These are phyloP conservation scores for Argyresthia albistria DNA, from an alignment of 2,888 invertebrate species.

Conservation along the genomic window DNA sequence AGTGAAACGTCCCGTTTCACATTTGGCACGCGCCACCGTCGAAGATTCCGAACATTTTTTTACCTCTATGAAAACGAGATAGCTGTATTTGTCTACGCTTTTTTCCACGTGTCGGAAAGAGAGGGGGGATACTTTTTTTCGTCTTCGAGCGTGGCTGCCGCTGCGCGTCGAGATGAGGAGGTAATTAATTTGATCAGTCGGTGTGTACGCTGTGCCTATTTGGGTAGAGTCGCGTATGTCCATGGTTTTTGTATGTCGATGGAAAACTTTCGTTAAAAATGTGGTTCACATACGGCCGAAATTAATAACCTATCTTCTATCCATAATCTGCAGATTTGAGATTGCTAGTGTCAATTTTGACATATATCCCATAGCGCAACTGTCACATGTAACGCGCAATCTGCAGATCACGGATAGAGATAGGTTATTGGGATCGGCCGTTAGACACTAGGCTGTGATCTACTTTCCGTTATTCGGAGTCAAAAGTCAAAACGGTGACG, in stretches of 20 bases:
- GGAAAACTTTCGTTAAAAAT: no score
- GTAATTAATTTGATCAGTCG: slow-evolving; percentile 68
- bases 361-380: no score
- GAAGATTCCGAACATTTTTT: slow-evolving; percentile 48
- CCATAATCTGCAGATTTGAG: no score
- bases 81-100: slow-evolving; percentile 8
- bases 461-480: no score
- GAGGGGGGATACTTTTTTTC: slow-evolving; percentile 20
- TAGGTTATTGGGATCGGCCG: no score
- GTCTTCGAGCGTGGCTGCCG: slow-evolving; percentile 38
- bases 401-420: no score
- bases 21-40: slow-evolving; percentile 57
- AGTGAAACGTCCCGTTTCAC: slow-evolving; percentile 52
- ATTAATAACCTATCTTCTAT: no score
- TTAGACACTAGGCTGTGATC: no score
- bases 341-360: no score
- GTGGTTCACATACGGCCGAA: no score
- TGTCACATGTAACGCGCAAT: no score
- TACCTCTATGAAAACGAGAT: slow-evolving; percentile 16
- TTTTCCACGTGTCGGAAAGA: slow-evolving; percentile 16
- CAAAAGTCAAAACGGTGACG: no score
- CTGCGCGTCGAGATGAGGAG: slow-evolving; percentile 45
- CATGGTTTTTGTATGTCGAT: slow-evolving; percentile 16
- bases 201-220: slow-evolving; percentile 40
- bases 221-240: slow-evolving; percentile 28